Evolutionary conservation across 30 jellyfish, hydroid and myxozoan genomes (phyloP), one percentile per base, ranked within the genome.

Genomic region (Morbakka virulenta): DNA sequence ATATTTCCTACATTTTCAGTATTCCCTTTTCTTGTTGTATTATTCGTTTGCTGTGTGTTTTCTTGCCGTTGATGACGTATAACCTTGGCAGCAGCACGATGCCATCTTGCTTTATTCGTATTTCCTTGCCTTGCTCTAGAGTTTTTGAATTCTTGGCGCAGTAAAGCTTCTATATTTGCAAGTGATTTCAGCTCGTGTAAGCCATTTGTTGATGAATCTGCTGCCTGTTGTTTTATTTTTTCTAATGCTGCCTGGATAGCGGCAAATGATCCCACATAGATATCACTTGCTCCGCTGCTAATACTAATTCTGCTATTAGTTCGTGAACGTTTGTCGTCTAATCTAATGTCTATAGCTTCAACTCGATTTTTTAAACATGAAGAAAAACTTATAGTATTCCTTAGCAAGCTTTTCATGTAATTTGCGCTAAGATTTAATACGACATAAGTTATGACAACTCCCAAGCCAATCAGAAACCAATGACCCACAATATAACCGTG

Each of bases 181-280:
- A 89, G 72, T 47, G 97, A 95, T 61, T 85, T 89, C n/a, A 89
- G 87, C 30, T 81, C 97, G 3, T 83, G 76, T 62, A 50, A 62
- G 22, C 94, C 84, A 14, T 80, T 94, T 1, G 77, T 76, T 2
- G 83, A 77, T 49, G 70, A 74, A 26, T 73, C 14, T 4, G 80
- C 78, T 3, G 94, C 95, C 24, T 65, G 80, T 47, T 57, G 24
- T 74, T 83, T 89, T 41, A 79, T 27, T 35, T 81, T 53, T 49
- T 89, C 97, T 48, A 89, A 52, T 2, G 97, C 97, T 3, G 68
- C 67, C 65, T 89, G 97, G 2, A 89, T 89, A 35, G 97, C 97
- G 1, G 95, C 93, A 64, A 89, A 89, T 1, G 97, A 89, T 1
- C 97, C 97, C 1, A 89, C 66, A 53, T 77, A 93, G 3, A 72